Evolutionary conservation across 1,140 invertebrate species (phyloP).

Genomic region (Agraylea sexmaculata): DNA sequence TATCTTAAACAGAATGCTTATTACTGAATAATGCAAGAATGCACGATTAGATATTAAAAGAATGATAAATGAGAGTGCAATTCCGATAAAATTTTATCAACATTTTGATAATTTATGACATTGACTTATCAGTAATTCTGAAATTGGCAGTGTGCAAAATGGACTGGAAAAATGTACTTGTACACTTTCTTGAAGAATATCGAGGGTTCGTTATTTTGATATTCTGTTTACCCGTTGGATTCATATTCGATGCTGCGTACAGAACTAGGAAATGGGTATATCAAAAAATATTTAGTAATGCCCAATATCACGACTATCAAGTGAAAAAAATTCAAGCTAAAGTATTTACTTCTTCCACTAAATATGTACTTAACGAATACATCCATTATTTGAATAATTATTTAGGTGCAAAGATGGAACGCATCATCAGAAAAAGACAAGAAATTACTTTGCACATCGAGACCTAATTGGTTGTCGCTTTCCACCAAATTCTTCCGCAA

Average conservation of each 20-base stretch:
- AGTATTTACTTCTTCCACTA: too few relatives aligned
- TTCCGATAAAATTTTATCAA: too few relatives aligned
- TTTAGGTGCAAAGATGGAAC: conserved; percentile 45
- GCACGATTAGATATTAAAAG: too few relatives aligned
- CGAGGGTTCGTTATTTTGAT: conserved; percentile 50
- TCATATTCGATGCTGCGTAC: conserved; percentile 46
- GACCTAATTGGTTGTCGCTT: conserved; percentile 55
- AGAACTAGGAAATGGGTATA: conserved; percentile 33
- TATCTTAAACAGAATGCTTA: too few relatives aligned
- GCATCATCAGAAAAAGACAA: conserved; percentile 35
- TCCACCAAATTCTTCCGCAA: conserved; percentile 56
- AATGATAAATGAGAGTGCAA: too few relatives aligned
- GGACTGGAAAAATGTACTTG: conserved; percentile 26
- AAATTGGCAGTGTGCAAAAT: too few relatives aligned
- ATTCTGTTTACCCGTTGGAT: conserved; percentile 54
- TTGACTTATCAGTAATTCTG: too few relatives aligned
- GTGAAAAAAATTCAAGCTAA: conserved; percentile 44
- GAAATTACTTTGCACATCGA: conserved; percentile 49
- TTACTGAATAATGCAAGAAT: too few relatives aligned
- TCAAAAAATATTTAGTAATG: conserved; percentile 33
- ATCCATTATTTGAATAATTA: too few relatives aligned
- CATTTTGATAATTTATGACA: too few relatives aligned
- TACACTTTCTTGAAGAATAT: conserved; percentile 48
- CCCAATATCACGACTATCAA: conserved; percentile 39
- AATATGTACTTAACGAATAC: too few relatives aligned